These are phyloP conservation scores for Drosophila formosana DNA, from an alignment of 2,888 invertebrate species.

Conservation along the genomic window DNA sequence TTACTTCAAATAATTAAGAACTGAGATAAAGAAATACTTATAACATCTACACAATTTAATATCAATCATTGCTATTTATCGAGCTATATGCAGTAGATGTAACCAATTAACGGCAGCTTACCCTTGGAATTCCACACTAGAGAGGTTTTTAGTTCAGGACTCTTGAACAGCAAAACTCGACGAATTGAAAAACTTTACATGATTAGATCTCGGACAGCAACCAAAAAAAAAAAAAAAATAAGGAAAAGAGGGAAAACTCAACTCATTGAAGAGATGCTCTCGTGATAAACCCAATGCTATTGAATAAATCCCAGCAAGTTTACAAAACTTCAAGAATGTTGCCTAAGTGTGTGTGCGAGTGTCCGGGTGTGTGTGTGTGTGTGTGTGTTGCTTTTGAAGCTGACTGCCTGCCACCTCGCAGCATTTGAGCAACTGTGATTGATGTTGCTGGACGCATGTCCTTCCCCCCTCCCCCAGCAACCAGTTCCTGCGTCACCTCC, in stretches of 20 bases:
- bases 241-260: constrained; percentile 13
- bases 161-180: not conserved
- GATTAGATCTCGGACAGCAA: constrained; percentile 1
- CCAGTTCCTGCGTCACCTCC: not conserved
- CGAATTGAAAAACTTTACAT: constrained; percentile 18
- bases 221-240: not conserved
- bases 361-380: not conserved
- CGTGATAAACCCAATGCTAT: constrained; percentile 36
- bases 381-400: constrained; percentile 32
- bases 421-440: constrained; percentile 53
- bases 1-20: too few relatives aligned
- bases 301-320: constrained; percentile 28
- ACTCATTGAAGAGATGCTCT: constrained; percentile 15
- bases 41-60: too few relatives aligned
- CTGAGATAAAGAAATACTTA: too few relatives aligned
- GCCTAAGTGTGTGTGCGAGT: not conserved
- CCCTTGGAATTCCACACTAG: not conserved
- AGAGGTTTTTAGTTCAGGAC: not conserved
- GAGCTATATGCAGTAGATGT: not conserved
- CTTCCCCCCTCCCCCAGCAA: not conserved
- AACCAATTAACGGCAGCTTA: not conserved
- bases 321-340: constrained; percentile 34
- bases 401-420: constrained; percentile 30
- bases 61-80: too few relatives aligned
- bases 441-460: constrained; percentile 52